Evolutionary conservation across 2,797 vertebrate genomes (phyloP).

Genomic region (Coluber constrictor): DNA sequence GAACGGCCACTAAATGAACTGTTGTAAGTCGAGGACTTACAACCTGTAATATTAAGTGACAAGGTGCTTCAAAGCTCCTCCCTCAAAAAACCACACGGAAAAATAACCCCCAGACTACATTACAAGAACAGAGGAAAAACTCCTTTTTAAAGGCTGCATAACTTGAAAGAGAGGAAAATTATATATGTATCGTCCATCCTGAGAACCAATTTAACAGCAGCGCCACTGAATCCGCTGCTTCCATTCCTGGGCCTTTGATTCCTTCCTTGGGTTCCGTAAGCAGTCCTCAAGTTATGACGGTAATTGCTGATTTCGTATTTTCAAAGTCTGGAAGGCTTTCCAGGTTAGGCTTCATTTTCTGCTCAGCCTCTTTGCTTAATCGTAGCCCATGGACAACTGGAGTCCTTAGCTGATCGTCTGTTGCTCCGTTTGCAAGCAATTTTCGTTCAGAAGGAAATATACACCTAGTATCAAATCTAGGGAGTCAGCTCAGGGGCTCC

Average conservation of each 20-base stretch:
- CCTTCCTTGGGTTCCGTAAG: too few species aligned
- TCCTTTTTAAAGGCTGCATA: accelerated
- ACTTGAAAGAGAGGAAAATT: not conserved
- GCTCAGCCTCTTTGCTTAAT: not conserved
- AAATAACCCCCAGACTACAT: not conserved
- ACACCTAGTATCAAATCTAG: too few species aligned
- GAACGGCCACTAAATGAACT: not conserved
- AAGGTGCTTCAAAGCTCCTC: not conserved
- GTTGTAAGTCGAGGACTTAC: not conserved
- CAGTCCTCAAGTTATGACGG: too few species aligned
- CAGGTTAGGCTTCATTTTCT: not conserved
- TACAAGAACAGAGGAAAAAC: not conserved
- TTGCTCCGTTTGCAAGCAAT: not conserved
- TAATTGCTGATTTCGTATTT: not conserved
- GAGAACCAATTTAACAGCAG: not conserved
- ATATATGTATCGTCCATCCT: not conserved
- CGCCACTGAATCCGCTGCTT: not conserved
- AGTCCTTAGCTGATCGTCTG: too few species aligned
- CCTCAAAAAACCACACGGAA: not conserved
- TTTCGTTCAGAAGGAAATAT: not conserved
- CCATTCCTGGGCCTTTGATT: not conserved
- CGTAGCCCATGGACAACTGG: not conserved
- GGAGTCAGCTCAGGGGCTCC: too few species aligned
- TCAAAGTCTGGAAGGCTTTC: accelerated
- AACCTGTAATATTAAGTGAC: not conserved